Evolutionary conservation across 2,888 invertebrate genomes (phyloP), one percentile per base, ranked within the genome.

Genomic region (Entomobrya proxima): DNA sequence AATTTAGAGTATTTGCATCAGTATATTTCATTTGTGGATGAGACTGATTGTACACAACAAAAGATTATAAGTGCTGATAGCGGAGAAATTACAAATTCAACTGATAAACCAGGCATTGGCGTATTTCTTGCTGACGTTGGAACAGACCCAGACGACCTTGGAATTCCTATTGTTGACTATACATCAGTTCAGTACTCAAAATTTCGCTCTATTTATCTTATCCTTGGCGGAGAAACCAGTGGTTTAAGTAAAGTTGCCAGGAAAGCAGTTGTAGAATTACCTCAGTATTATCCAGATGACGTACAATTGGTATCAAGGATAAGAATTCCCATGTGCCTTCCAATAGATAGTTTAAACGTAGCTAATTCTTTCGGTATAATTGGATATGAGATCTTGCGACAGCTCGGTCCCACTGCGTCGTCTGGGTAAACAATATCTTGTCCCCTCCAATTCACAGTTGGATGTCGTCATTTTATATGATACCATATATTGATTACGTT

Each of bases 201-300:
- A 32, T 91, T 92, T 69, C 92, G 93, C 32, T 93, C 94, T 88
- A 93, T 94, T 35, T 94, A 95, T 37, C 91, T 98, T 4, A 93
- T 98, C 44, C 93, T 98, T 89, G 97, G 98, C 15, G 98, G 98
- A 9, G 98, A 98, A 92, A 97, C 97, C 7, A 94, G 95, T 91
- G 97, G 98, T 0, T 93, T 98, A n/a, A 96, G 96, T 92, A 94
- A 95, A 32, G 95, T 96, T 5, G 95, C 91, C 21, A 93, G 96
- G 35, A 58, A 79, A 13, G 35, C 86, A 30, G 76, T 80, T 18
- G 24, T 69, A 9, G 79, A 76, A 1, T 35, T 77, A 11, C 44
- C 55, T 24, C 27, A 79, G 15, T 37, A 58, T 24, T 69, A 87
- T 86, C 94, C 94, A n/a, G 91, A 92, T 37, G 91, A 92, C 40